Evolutionary conservation across 2,797 vertebrate species (phyloP).

Genomic region (Microcaecilia unicolor): DNA sequence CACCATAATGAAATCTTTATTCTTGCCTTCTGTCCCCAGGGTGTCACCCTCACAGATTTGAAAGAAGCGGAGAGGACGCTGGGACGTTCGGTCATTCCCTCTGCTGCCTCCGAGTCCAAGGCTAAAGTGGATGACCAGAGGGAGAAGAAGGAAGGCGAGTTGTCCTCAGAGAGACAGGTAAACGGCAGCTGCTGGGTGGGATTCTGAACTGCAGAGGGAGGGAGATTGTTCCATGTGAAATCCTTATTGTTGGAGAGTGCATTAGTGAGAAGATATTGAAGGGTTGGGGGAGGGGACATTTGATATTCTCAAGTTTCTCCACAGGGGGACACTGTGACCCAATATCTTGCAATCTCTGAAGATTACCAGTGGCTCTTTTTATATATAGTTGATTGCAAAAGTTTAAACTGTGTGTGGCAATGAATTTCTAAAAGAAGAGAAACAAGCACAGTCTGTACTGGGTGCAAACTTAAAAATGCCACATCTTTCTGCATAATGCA

Average conservation of each 20-base stretch:
- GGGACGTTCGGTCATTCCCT: slow-evolving; percentile 8
- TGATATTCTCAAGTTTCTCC: no score
- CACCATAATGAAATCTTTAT: no score
- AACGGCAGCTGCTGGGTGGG: neutral
- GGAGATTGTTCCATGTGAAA: neutral
- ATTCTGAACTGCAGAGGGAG: neutral
- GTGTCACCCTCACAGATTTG: slow-evolving; percentile 79
- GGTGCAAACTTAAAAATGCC: no score
- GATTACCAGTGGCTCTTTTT: no score
- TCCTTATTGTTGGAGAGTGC: neutral
- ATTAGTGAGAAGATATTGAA: no score
- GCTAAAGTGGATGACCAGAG: slow-evolving; percentile 2
- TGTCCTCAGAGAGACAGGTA: slow-evolving; percentile 11
- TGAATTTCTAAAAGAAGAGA: no score
- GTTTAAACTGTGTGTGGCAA: no score
- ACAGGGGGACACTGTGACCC: neutral
- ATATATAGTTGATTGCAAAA: no score
- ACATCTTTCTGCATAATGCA: no score
- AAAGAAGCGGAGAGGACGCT: slow-evolving; percentile 78
- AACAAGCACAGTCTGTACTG: no score
- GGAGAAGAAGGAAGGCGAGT: slow-evolving; percentile 4
- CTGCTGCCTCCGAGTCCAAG: slow-evolving; percentile 7
- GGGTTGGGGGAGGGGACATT: no score
- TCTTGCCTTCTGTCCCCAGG: slow-evolving; percentile 50
- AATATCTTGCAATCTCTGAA: no score